phyloP scores from a whole-genome alignment of 2,797 vertebrate species.

The Gorsachius magnificus region DNA sequence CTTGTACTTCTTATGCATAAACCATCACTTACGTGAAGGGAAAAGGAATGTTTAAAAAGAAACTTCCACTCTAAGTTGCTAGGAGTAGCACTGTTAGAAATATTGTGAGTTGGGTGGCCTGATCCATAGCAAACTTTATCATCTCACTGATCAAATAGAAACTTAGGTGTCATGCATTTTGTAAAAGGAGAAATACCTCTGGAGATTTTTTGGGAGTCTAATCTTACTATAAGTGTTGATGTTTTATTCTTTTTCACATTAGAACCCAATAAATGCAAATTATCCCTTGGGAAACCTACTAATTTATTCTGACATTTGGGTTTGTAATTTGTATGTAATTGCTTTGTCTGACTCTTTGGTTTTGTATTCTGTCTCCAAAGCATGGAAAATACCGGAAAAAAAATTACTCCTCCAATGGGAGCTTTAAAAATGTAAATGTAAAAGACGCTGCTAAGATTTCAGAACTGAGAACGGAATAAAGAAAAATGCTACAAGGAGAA shows the following conservation, averaged over 20 bases:
- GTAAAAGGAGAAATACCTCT: background rate
- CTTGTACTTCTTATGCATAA: background rate
- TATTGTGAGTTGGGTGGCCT: background rate
- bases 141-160: background rate
- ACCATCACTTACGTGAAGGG: background rate
- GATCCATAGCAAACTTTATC: background rate
- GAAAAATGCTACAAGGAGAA: background rate
- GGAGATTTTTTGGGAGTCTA: background rate
- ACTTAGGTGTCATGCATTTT: background rate
- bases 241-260: background rate
- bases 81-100: background rate
- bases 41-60: background rate
- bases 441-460: background rate
- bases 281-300: background rate
- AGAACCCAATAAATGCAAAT: background rate
- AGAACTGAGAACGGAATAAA: background rate
- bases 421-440: background rate
- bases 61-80: background rate
- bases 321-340: background rate
- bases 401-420: background rate
- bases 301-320: background rate
- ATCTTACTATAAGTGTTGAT: background rate
- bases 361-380: background rate
- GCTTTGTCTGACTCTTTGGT: background rate
- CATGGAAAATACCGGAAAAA: background rate